Evolutionary conservation across 2,888 invertebrate genomes (phyloP).

Genomic region (Pollenia griseotomentosa): DNA sequence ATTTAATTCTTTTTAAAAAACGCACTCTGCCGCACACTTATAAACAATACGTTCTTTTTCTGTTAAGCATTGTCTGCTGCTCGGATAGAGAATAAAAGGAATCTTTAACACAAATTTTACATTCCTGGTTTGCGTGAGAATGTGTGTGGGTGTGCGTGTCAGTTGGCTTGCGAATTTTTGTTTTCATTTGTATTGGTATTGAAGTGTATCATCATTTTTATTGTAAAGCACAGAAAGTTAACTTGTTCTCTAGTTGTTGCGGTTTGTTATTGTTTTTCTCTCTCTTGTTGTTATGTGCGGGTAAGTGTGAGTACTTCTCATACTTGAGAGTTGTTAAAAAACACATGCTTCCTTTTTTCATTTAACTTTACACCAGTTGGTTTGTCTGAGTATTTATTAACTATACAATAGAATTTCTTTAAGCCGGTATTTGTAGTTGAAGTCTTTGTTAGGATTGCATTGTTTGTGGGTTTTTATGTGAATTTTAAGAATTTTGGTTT

Average conservation of each 20-base stretch:
- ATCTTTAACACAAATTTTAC: constrained; percentile 1
- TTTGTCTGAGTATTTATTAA: constrained; percentile 42
- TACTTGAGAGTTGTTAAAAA: constrained; percentile 40
- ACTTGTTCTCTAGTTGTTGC: constrained; percentile 18
- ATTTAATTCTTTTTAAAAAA: constrained; percentile 7
- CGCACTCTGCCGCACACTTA: neutral
- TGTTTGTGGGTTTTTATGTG: too few relatives aligned
- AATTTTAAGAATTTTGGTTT: too few relatives aligned
- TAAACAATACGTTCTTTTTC: constrained; percentile 35
- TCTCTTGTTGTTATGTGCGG: neutral
- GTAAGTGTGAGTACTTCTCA: neutral
- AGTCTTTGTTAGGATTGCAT: too few relatives aligned
- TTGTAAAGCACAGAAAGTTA: constrained; percentile 14
- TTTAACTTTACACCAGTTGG: constrained; percentile 9
- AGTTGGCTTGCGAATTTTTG: neutral
- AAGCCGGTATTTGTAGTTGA: too few relatives aligned
- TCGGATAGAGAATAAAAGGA: neutral
- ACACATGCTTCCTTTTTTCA: constrained; percentile 42
- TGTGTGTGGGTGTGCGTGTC: neutral
- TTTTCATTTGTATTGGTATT: neutral
- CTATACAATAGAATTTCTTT: neutral
- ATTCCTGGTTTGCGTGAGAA: neutral
- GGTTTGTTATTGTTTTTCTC: neutral
- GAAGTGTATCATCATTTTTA: neutral
- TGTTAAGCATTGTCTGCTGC: constrained; percentile 20